A percentile compares a stretch with the other conserved stretches of the same genome.
phyloP scores from a whole-genome alignment of 2,888 invertebrate species.

The Isoperla grammatica region DNA sequence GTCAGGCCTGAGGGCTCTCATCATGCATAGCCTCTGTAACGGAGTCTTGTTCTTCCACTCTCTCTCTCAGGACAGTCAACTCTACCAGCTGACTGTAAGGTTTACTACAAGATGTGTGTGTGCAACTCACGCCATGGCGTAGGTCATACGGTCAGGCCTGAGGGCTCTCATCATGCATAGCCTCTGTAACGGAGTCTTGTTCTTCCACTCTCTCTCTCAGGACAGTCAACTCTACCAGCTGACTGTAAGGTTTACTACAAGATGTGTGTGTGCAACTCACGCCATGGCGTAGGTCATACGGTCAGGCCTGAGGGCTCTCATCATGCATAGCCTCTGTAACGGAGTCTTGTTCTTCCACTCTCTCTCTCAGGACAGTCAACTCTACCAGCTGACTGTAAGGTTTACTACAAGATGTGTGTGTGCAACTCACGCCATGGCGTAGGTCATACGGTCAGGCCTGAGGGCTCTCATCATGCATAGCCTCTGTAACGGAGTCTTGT shows the following conservation, averaged over 20 bases:
- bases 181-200: conserved; percentile 85
- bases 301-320: conserved; percentile 88
- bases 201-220: conserved; percentile 97
- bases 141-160: conserved; percentile 89
- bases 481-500: conserved; percentile 85
- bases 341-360: conserved; percentile 97
- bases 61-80: conserved; percentile 91
- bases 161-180: conserved; percentile 94
- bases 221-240: conserved; percentile 90
- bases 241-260: too few species aligned
- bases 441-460: conserved; percentile 89
- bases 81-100: conserved; percentile 94
- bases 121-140: too few species aligned
- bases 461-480: conserved; percentile 94
- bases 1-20: conserved; percentile 89
- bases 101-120: too few species aligned
- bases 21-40: conserved; percentile 90
- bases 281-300: too few species aligned
- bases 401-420: too few species aligned
- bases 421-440: too few species aligned
- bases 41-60: conserved; percentile 95
- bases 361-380: too few species aligned
- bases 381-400: too few species aligned
- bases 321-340: conserved; percentile 90
- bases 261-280: too few species aligned